Evolutionary conservation across 2,113 vertebrate genomes (phyloP), one percentile per base, ranked within the genome.

Genomic region (Lamprotornis superbus): DNA sequence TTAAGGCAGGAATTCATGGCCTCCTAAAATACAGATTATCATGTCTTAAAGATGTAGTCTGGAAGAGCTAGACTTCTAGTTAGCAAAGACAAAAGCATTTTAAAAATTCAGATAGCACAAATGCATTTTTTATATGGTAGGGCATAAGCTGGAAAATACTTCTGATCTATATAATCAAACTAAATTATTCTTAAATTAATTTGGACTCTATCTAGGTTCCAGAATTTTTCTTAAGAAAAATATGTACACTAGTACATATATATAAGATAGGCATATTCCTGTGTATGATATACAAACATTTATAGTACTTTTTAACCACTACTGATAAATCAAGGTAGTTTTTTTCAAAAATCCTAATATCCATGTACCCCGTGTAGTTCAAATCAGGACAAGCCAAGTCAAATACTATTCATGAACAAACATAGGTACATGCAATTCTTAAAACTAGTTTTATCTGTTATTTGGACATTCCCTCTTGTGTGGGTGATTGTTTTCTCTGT

Each of bases 391-490:
- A 57, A 73, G 31, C 25, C 8, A 88, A 88, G 63, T 30, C 33
- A 90, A 76, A 50, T 15, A 39, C 0, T 11, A 6, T 69, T 79
- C 27, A 81, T 46, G 83, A 78, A 71, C 35, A 82, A 87, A 68
- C 39, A 92, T 55, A 97, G 74, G 77, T 97, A 93, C n/a, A 69
- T 23, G 49, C 55, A 92, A 71, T 86, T 91, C 50, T 92, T 94
- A 76, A 89, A 87, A 52, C 7, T 13, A 90, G 6, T 47, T 96
- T 94, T 86, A 39, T 85, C 93, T 95, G 17, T 90, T 90, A 83
- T 71, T 79, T 4, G 28, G 79, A 65, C 16, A 5, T 65, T 87
- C n/a, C 56, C 24, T 93, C 73, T 44, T 37, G 4, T 52, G 63
- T 42, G 31, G 49, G 50, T 19, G 5, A 40, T 49, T 80, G 49